phyloP scores from a whole-genome alignment of 2,797 vertebrate species.

The Etheostoma nigrum region DNA sequence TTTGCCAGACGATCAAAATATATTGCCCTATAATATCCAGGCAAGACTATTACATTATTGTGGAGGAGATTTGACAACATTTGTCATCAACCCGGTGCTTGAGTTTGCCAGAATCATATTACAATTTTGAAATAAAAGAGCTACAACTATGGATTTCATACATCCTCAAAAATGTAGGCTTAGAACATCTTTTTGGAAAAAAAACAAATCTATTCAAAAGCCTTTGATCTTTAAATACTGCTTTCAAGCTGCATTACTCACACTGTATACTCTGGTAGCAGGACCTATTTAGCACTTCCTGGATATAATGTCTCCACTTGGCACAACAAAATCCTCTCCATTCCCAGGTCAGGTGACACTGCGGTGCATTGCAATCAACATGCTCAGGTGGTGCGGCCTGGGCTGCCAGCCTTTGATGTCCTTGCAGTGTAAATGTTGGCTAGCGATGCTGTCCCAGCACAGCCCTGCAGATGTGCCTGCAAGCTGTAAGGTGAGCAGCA shows the following conservation, averaged over 20 bases:
- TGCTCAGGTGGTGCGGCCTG: constrained; percentile 64
- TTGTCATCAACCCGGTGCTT: not conserved
- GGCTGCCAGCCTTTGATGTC: constrained; percentile 77
- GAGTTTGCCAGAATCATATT: not conserved
- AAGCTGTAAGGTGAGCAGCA: constrained; percentile 77
- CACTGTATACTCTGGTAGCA: constrained; percentile 7
- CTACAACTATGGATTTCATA: constrained; percentile 6
- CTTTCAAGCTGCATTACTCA: not conserved
- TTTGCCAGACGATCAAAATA: constrained; percentile 43
- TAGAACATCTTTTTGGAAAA: constrained; percentile 4
- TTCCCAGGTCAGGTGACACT: constrained; percentile 67
- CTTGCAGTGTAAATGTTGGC: constrained; percentile 74
- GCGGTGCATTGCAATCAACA: constrained; percentile 61
- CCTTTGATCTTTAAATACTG: constrained; percentile 22
- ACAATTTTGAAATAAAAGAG: not conserved
- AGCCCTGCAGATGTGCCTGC: constrained; percentile 78
- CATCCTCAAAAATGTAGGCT: not conserved
- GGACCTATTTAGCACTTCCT: constrained; percentile 32
- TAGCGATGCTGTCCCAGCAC: constrained; percentile 58
- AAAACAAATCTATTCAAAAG: not conserved
- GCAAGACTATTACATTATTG: constrained; percentile 18
- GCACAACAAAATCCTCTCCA: constrained; percentile 49
- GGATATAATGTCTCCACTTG: constrained; percentile 47
- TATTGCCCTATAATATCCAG: constrained; percentile 25
- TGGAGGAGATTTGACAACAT: constrained; percentile 5